Conservation (phyloP, 2,797 vertebrate species). For the Lutjanus argentimaculatus region DNA sequence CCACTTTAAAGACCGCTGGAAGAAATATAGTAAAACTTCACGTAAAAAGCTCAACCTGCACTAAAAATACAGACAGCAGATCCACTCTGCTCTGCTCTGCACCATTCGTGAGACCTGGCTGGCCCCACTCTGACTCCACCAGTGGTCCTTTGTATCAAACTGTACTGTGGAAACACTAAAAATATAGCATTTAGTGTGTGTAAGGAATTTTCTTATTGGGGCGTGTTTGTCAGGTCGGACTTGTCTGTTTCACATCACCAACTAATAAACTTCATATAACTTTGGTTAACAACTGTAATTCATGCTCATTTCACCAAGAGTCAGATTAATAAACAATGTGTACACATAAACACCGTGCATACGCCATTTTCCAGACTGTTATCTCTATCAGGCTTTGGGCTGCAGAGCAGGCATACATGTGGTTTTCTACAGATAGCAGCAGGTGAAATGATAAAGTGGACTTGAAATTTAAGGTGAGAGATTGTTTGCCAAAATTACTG, state of each 20-base stretch:
- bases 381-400: too few relatives aligned
- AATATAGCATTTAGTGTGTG: not conserved
- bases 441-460: not conserved
- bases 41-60: too few relatives aligned
- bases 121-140: not conserved
- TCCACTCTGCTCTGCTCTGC: too few relatives aligned
- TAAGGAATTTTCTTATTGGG: too few relatives aligned
- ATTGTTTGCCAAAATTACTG: not conserved
- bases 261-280: not conserved
- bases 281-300: not conserved
- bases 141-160: not conserved
- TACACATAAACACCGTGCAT: not conserved
- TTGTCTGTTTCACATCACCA: not conserved
- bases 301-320: not conserved
- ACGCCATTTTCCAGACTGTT: not conserved
- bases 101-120: too few relatives aligned
- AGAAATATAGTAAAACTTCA: too few relatives aligned
- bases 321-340: not conserved
- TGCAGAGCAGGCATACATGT: not conserved
- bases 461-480: not conserved
- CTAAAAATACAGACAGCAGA: too few relatives aligned
- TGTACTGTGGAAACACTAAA: not conserved
- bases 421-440: not conserved
- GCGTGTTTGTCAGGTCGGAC: not conserved
- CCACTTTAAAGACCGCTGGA: too few relatives aligned